phyloP scores from a whole-genome alignment of 2,113 vertebrate species.

The Sinocyclocheilus anophthalmus region DNA sequence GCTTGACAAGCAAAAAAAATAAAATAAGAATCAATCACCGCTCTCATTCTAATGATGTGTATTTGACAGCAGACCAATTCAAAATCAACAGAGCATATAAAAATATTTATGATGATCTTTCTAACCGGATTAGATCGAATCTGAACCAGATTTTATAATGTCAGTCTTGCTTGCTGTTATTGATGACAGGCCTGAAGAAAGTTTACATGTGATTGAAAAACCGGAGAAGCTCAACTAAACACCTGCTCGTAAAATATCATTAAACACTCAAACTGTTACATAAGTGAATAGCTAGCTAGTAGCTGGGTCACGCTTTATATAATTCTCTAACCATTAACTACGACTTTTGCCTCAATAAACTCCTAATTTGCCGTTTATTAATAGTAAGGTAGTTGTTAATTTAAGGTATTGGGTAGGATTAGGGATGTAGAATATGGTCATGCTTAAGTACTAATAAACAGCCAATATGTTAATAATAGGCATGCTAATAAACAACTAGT shows the following conservation, averaged over 20 bases:
- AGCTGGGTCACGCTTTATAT: neutral
- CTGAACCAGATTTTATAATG: slow-evolving; percentile 6
- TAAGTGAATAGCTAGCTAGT: neutral
- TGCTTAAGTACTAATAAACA: no score
- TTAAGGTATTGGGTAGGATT: no score
- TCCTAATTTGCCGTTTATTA: no score
- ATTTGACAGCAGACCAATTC: slow-evolving; percentile 29
- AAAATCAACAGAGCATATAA: slow-evolving; percentile 30
- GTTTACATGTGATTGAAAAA: slow-evolving; percentile 23
- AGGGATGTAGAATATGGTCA: no score
- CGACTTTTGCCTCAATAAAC: no score
- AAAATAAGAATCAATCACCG: slow-evolving; percentile 14
- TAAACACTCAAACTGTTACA: slow-evolving; percentile 2
- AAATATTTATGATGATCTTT: slow-evolving; percentile 27
- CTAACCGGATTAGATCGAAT: slow-evolving; percentile 9
- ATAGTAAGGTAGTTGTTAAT: no score
- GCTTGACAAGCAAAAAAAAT: slow-evolving; percentile 26
- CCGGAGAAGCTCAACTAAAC: neutral
- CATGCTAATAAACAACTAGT: no score
- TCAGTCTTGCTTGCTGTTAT: slow-evolving; percentile 28
- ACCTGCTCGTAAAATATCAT: neutral
- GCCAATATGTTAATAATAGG: no score
- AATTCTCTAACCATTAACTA: no score
- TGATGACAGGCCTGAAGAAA: slow-evolving; percentile 18
- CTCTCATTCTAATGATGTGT: slow-evolving; percentile 5